These are phyloP conservation scores for Syngnathus rostellatus DNA, from an alignment of 2,797 vertebrate genomes.

Conservation along the genomic window DNA sequence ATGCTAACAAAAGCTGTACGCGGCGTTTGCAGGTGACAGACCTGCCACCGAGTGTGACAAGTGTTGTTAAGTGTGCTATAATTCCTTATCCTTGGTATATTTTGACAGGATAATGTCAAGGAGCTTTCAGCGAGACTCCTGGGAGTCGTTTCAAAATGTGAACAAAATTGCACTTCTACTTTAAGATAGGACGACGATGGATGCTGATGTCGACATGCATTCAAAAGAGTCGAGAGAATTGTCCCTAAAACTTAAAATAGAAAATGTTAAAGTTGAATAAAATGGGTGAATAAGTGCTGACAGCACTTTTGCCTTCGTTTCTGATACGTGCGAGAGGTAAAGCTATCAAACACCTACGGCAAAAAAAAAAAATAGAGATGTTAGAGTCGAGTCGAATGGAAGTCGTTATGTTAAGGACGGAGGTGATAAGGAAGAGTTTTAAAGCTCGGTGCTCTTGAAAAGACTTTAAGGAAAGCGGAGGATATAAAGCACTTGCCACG, in stretches of 20 bases:
- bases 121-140: neutral
- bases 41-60: neutral
- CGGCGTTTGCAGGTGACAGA: neutral
- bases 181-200: neutral
- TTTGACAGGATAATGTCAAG: neutral
- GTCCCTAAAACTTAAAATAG: neutral
- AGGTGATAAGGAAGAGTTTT: neutral
- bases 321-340: neutral
- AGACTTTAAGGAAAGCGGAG: slow-evolving; percentile 16
- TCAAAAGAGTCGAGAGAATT: no score
- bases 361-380: neutral
- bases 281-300: neutral
- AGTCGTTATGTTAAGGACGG: neutral
- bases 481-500: slow-evolving; percentile 24
- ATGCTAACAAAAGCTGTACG: neutral
- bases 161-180: neutral
- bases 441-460: slow-evolving; percentile 7
- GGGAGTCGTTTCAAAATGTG: neutral
- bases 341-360: neutral
- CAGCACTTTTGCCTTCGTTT: neutral
- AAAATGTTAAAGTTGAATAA: neutral
- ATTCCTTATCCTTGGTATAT: slow-evolving; percentile 6
- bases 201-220: neutral
- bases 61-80: neutral
- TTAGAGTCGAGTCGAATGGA: neutral